phyloP scores from a whole-genome alignment of 2,113 vertebrate genomes.

The Ictidomys tridecemlineatus region DNA sequence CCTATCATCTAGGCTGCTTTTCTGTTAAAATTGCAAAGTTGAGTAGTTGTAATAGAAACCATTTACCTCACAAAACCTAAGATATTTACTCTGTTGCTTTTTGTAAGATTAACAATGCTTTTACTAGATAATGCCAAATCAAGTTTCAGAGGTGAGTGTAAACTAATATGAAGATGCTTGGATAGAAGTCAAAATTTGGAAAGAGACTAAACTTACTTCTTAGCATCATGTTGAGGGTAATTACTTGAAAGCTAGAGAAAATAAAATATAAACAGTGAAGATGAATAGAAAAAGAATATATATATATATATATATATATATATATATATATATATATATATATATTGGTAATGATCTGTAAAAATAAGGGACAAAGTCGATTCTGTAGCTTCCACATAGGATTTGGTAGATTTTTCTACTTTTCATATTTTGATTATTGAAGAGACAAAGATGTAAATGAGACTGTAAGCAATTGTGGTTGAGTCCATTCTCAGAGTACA shows the following conservation, averaged over 20 bases:
- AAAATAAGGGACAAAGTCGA: not conserved
- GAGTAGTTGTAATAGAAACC: not conserved
- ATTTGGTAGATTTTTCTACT: not conserved
- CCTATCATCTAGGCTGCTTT: not conserved
- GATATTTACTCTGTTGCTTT: not conserved
- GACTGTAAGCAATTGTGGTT: not conserved
- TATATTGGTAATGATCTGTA: not conserved
- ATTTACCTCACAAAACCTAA: not conserved
- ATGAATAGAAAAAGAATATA: not conserved
- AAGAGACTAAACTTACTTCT: not conserved
- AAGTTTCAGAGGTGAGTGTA: not conserved
- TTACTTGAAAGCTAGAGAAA: not conserved
- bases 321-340: too few relatives aligned
- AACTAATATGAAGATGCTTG: not conserved
- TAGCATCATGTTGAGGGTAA: not conserved
- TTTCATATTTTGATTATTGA: constrained; percentile 4
- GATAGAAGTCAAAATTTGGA: not conserved
- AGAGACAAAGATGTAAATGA: not conserved
- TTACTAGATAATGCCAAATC: not conserved
- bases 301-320: not conserved
- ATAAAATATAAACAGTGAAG: not conserved
- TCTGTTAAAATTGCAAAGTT: not conserved
- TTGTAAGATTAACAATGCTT: not conserved
- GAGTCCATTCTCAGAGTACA: not conserved
- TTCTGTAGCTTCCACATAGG: not conserved